Percentiles rank a stretch among this genome's conserved stretches.
Evolutionary conservation across 2,888 invertebrate genomes (phyloP).

Genomic region (Drosophila atroscutellata): DNA sequence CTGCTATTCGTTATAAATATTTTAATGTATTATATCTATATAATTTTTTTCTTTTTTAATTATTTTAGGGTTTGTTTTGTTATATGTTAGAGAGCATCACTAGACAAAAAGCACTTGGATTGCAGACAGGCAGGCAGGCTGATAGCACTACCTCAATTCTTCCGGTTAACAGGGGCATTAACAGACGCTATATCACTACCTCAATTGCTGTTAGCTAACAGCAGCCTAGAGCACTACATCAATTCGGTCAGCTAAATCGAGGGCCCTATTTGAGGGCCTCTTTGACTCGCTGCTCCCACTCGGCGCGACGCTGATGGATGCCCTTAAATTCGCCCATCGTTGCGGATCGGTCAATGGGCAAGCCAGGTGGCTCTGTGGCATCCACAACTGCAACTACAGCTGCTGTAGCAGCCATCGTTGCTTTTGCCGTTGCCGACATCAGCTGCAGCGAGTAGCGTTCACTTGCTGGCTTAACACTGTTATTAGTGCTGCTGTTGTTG

Average conservation of each 20-base stretch:
- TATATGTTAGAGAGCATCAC: constrained; percentile 47
- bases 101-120: constrained; percentile 67
- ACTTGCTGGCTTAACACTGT: constrained; percentile 50
- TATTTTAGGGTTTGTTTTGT: constrained; percentile 16
- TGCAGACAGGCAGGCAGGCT: constrained; percentile 24
- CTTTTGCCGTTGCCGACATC: constrained; percentile 41
- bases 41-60: constrained; percentile 12
- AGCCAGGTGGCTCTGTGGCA: constrained; percentile 19
- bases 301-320: constrained; percentile 90
- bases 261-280: constrained; percentile 85
- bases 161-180: background rate
- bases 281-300: constrained; percentile 92
- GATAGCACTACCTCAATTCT: background rate
- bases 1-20: constrained; percentile 14
- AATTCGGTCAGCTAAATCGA: constrained; percentile 11
- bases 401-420: constrained; percentile 29
- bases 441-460: constrained; percentile 68
- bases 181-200: constrained; percentile 2
- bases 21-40: background rate
- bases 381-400: constrained; percentile 26
- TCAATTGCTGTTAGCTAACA: background rate
- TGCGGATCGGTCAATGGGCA: constrained; percentile 81
- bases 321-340: constrained; percentile 87
- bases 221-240: background rate
- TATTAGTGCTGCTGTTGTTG: constrained; percentile 74